These are phyloP conservation scores for Drosophila subquinaria DNA, from an alignment of 2,888 invertebrate species.

Conservation along the genomic window DNA sequence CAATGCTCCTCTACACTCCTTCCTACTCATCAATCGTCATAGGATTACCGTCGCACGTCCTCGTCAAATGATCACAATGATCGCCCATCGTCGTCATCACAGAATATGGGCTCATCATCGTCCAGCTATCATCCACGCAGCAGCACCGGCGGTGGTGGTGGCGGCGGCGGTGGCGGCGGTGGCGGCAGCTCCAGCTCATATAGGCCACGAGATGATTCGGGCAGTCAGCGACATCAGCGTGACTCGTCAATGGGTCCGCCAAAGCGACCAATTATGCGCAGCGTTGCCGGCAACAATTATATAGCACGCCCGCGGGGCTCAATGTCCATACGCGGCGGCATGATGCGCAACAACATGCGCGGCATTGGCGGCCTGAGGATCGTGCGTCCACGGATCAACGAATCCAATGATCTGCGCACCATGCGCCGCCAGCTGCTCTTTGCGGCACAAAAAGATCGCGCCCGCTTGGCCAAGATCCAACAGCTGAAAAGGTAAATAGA, in stretches of 20 bases:
- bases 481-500: constrained; percentile 85
- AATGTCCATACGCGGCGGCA: constrained; percentile 79
- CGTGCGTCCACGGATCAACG: constrained; percentile 75
- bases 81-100: constrained; percentile 84
- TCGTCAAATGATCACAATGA: constrained; percentile 83
- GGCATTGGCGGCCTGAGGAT: constrained; percentile 81
- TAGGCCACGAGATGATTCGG: constrained; percentile 72
- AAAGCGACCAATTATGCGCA: constrained; percentile 81
- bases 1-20: constrained; percentile 81
- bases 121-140: constrained; percentile 76
- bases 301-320: constrained; percentile 82
- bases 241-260: constrained; percentile 85
- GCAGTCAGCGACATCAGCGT: constrained; percentile 77
- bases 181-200: constrained; percentile 71
- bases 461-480: constrained; percentile 84
- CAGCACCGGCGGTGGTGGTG: constrained; percentile 66
- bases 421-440: constrained; percentile 84
- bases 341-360: constrained; percentile 77
- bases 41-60: constrained; percentile 85
- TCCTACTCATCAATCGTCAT: constrained; percentile 84
- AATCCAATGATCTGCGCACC: constrained; percentile 83
- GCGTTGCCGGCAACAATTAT: constrained; percentile 82
- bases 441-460: constrained; percentile 85
- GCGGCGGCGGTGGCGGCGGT: constrained; percentile 65
- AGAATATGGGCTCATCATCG: constrained; percentile 76